phyloP scores from a whole-genome alignment of 2,888 invertebrate genomes.

The Agrochola macilenta region DNA sequence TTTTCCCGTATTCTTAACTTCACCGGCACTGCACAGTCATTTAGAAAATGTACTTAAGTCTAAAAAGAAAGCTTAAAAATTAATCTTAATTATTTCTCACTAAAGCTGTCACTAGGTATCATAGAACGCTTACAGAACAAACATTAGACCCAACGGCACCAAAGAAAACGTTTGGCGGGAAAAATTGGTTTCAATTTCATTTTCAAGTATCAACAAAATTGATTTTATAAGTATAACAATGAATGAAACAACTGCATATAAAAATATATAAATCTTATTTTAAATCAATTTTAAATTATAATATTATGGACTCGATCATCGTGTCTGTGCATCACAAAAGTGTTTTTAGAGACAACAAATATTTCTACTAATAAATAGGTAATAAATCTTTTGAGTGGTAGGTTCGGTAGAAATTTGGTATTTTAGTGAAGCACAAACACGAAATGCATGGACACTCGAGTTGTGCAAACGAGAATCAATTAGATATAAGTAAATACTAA shows the following conservation, averaged over 20 bases:
- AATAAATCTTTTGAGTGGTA: constrained; percentile 24
- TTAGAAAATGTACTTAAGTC: constrained; percentile 76
- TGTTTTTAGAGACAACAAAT: constrained; percentile 4
- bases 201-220: constrained; percentile 84
- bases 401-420: constrained; percentile 30
- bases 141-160: constrained; percentile 71
- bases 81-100: constrained; percentile 81
- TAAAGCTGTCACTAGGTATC: constrained; percentile 80
- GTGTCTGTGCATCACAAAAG: constrained; percentile 50
- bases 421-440: constrained; percentile 52
- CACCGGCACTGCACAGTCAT: constrained; percentile 62
- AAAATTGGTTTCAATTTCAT: constrained; percentile 68
- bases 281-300: constrained; percentile 81
- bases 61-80: constrained; percentile 82
- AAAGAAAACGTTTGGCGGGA: constrained; percentile 66
- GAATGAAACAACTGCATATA: constrained; percentile 88
- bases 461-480: constrained; percentile 54
- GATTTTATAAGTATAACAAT: constrained; percentile 85
- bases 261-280: constrained; percentile 90
- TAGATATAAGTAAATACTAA: constrained; percentile 44
- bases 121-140: constrained; percentile 62
- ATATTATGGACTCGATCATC: constrained; percentile 40
- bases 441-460: constrained; percentile 46
- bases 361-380: constrained; percentile 51
- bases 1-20: constrained; percentile 53